Base-by-base conservation (phyloP, 2,888 invertebrate species). In the Apoda limacodes region DNA sequence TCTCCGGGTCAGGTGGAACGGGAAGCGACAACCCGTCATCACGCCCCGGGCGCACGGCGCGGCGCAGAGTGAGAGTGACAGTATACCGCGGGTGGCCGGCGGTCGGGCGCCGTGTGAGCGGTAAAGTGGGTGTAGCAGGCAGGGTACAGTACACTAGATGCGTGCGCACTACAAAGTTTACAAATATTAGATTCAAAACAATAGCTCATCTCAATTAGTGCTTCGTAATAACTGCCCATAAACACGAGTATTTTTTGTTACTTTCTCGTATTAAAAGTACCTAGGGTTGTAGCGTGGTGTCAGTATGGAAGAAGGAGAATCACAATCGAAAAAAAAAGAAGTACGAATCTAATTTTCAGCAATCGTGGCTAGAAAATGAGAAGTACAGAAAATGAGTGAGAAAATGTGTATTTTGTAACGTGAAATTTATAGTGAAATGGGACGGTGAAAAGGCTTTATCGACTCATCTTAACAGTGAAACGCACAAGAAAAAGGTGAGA, bases 381-480 rank as follows among this genome's bases (percentile, higher is more conserved):
- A 21, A 28, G 20, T 28, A 28, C 20, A 20, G 12, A 28, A 28
- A 28, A 21, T 11, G 20, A n/a, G 12, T 6, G 13, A 14, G 13
- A 28, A 28, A 20, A 13, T 20, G 10, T n/a, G n/a, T n/a, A n/a
- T n/a, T n/a, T n/a, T n/a, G n/a, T n/a, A n/a, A n/a, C n/a, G n/a
- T n/a, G n/a, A n/a, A 20, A 9, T 30, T 24, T 20, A 25, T 14
- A 25, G 30, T 30, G 24, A 30, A 30, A 17, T 30, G 30, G 30
- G 30, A 30, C 12, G 30, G 30, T 25, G 25, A 30, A 25, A 30
- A 30, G 25, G 30, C 30, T 25, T 25, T 30, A 30, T 25, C 30
- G 20, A 30, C 30, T 20, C 30, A 30, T 25, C 30, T 30, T 12
- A 30, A 25, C 13, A 30, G 30, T 30, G 25, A 30, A 30, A 30